Percentiles rank a stretch among this genome's conserved stretches.
These are phyloP conservation scores for Pseudois nayaur DNA, from an alignment of 2,113 vertebrate genomes.

Conservation along the genomic window DNA sequence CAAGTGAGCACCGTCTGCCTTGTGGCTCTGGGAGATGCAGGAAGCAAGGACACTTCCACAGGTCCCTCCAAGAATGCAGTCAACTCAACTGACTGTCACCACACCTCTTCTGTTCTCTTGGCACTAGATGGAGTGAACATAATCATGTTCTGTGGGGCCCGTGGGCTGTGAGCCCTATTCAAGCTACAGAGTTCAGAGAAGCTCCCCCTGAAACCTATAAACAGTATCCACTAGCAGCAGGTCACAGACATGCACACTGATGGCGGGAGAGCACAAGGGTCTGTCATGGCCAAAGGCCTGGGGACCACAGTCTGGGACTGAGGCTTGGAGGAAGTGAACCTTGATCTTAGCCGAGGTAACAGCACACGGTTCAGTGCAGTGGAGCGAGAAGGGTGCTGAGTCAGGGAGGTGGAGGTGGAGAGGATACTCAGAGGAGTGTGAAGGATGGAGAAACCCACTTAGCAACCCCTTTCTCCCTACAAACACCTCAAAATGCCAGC, in stretches of 20 bases:
- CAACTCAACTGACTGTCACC: fast-evolving
- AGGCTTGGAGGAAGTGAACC: not conserved
- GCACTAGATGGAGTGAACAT: not conserved
- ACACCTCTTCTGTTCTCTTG: not conserved
- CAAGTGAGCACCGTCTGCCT: not conserved
- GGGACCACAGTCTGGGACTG: not conserved
- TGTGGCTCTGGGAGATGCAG: not conserved
- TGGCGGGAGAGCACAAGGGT: fast-evolving
- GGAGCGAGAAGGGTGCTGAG: not conserved
- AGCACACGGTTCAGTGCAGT: not conserved
- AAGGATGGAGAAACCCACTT: fast-evolving
- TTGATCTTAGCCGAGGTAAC: not conserved
- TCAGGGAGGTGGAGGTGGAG: not conserved
- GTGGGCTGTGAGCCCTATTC: not conserved
- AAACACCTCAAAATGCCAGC: not conserved
- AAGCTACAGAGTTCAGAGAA: not conserved
- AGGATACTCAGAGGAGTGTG: not conserved
- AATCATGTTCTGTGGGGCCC: not conserved
- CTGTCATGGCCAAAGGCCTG: not conserved
- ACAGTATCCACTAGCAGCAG: not conserved
- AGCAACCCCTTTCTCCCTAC: not conserved
- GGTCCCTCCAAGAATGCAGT: not conserved
- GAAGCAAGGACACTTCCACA: not conserved
- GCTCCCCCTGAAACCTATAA: not conserved
- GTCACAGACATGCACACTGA: fast-evolving